Percentiles rank a stretch among this genome's conserved stretches.
Conservation (phyloP, 2,113 vertebrate species). For the Zosterops japonicus region DNA sequence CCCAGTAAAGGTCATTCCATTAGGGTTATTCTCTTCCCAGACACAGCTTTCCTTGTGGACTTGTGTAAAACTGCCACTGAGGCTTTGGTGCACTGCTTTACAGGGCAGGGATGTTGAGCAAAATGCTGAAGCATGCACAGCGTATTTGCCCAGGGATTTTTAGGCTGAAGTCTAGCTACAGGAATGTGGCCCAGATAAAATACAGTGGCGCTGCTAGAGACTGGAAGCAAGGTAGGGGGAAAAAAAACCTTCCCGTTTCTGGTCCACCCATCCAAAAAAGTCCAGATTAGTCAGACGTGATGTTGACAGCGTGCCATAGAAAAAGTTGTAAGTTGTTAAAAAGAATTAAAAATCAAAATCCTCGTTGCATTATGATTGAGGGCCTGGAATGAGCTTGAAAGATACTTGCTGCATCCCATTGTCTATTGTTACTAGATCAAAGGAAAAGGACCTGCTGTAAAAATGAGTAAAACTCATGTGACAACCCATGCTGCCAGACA, state of each 20-base stretch:
- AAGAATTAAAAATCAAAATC: slow-evolving; percentile 8
- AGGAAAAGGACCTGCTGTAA: slow-evolving; percentile 14
- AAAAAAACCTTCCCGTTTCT: not conserved
- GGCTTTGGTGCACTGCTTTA: not conserved
- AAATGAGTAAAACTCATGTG: slow-evolving; percentile 26
- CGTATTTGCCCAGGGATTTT: slow-evolving; percentile 33
- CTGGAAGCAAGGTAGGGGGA: not conserved
- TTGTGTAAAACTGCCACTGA: slow-evolving; percentile 32
- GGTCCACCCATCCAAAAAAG: not conserved
- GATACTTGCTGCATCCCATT: not conserved
- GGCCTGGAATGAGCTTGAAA: not conserved
- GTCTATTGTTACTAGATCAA: slow-evolving; percentile 50
- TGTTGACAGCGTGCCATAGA: not conserved
- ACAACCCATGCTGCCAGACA: not conserved
- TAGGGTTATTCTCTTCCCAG: slow-evolving; percentile 66
- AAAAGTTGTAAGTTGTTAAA: not conserved
- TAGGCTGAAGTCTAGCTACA: not conserved
- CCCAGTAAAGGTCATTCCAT: slow-evolving; percentile 73
- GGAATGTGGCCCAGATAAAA: not conserved
- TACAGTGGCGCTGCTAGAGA: not conserved
- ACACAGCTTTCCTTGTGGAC: slow-evolving; percentile 60
- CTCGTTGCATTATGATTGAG: not conserved
- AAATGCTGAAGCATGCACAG: slow-evolving; percentile 3
- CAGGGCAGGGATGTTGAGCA: slow-evolving; percentile 13
- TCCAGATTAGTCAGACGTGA: not conserved